A percentile compares a stretch with the other conserved stretches of the same genome.
phyloP scores from a whole-genome alignment of 1,140 invertebrate species.

The Leptonema lineaticorne region DNA sequence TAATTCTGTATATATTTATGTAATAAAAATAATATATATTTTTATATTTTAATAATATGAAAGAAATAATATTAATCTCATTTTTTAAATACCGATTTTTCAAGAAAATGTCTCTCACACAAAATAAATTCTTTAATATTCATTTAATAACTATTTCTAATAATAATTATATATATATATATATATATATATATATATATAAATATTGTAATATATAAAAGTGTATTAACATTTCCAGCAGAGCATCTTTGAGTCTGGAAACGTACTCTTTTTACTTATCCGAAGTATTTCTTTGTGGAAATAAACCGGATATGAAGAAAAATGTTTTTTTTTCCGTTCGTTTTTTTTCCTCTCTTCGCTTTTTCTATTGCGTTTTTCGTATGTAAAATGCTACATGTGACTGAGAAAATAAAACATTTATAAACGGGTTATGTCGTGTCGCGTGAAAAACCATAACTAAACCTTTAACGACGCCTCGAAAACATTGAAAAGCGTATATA shows the following conservation, averaged over 20 bases:
- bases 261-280: constrained; percentile 27
- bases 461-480: neutral
- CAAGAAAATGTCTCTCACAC: too few relatives aligned
- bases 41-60: too few relatives aligned
- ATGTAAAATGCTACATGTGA: constrained; percentile 34
- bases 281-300: constrained; percentile 38
- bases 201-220: neutral
- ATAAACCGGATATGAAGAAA: constrained; percentile 41
- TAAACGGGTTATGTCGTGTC: neutral
- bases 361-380: constrained; percentile 31
- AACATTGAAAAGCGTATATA: too few relatives aligned
- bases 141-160: too few relatives aligned
- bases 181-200: neutral
- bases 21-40: too few relatives aligned
- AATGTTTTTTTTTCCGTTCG: constrained; percentile 38
- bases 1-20: too few relatives aligned
- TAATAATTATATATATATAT: too few relatives aligned
- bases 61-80: too few relatives aligned
- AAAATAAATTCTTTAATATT: too few relatives aligned
- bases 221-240: neutral
- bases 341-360: too few relatives aligned
- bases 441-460: neutral
- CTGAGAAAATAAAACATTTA: constrained; percentile 29
- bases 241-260: constrained; percentile 5
- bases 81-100: too few relatives aligned